Evolutionary conservation across 2,888 invertebrate species (phyloP).

Genomic region (Patella pellucida): DNA sequence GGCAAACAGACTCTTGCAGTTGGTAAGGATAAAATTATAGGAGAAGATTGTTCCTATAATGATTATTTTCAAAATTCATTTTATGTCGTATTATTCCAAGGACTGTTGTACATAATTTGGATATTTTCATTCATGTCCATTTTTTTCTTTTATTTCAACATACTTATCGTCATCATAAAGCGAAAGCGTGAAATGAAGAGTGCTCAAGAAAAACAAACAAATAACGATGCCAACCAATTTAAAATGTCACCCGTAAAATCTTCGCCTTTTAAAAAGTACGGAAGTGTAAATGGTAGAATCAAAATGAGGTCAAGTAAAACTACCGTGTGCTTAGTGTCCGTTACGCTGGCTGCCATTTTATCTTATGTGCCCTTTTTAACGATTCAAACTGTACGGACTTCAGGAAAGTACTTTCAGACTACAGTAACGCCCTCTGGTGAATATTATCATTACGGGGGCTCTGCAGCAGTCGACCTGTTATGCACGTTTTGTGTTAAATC

Average conservation of each 20-base stretch:
- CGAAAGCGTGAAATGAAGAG: not conserved
- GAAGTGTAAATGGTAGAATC: constrained; percentile 28
- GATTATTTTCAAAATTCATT: constrained; percentile 39
- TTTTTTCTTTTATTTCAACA: constrained; percentile 45
- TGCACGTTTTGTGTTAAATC: constrained; percentile 56
- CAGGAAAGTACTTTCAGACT: constrained; percentile 44
- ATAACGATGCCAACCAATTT: not conserved
- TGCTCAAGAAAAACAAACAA: not conserved
- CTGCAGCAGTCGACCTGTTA: constrained; percentile 31
- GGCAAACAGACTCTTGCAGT: constrained; percentile 47
- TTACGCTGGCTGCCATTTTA: constrained; percentile 50
- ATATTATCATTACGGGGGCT: not conserved
- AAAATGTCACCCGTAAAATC: not conserved
- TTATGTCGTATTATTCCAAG: constrained; percentile 48
- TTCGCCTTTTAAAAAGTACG: not conserved
- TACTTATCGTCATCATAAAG: constrained; percentile 38
- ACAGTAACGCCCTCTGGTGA: constrained; percentile 31
- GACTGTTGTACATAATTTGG: constrained; percentile 43
- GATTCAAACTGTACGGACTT: constrained; percentile 46
- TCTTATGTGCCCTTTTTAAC: constrained; percentile 55
- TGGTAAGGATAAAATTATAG: constrained; percentile 36
- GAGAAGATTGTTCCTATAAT: constrained; percentile 50
- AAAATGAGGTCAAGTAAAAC: constrained; percentile 46
- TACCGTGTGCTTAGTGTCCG: constrained; percentile 51
- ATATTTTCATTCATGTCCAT: constrained; percentile 45